Percentiles rank a stretch among this genome's conserved stretches.
These are phyloP conservation scores for Caretta caretta DNA, from an alignment of 2,113 vertebrate species.

Conservation along the genomic window DNA sequence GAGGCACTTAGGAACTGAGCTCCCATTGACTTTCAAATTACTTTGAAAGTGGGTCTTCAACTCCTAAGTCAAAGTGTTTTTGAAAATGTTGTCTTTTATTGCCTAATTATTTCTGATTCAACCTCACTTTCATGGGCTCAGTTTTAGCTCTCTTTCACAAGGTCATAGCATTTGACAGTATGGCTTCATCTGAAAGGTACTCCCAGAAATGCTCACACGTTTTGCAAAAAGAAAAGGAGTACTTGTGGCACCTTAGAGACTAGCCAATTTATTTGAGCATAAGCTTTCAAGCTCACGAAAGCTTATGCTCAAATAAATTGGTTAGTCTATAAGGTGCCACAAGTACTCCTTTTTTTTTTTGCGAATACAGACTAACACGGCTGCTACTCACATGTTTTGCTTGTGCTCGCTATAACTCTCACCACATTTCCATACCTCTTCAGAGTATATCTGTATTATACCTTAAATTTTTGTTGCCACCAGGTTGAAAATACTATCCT, in stretches of 20 bases:
- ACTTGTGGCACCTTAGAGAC: too few species aligned
- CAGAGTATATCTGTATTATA: background rate
- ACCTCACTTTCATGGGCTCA: background rate
- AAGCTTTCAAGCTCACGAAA: too few species aligned
- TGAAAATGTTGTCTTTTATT: background rate
- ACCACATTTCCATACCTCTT: conserved; percentile 11
- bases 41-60: background rate
- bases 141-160: background rate
- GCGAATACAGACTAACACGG: too few species aligned
- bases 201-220: background rate
- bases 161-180: background rate
- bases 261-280: too few species aligned
- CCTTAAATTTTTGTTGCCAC: conserved; percentile 14
- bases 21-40: background rate
- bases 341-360: too few species aligned
- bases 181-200: background rate
- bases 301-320: too few species aligned
- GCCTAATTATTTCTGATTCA: background rate
- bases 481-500: background rate
- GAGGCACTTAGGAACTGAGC: background rate
- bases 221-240: too few species aligned
- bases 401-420: background rate
- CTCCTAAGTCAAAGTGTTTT: background rate
- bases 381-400: background rate
- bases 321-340: too few species aligned